Evolutionary conservation across 2,888 invertebrate genomes (phyloP), one percentile per base, ranked within the genome.

Genomic region (Oscheius sp.): DNA sequence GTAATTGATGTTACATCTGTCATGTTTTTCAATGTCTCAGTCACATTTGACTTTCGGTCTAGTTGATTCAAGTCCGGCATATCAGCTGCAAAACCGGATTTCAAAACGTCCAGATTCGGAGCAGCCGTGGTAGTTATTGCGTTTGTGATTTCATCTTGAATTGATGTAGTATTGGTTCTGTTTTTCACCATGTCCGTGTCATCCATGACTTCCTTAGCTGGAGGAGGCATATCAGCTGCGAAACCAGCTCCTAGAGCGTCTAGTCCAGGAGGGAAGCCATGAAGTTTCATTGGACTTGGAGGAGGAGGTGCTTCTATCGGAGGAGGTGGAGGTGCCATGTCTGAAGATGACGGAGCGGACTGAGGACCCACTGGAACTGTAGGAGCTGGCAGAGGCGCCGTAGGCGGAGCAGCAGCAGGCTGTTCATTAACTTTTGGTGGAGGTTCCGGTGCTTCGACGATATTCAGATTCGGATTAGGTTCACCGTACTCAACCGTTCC

Each of bases 171-270:
- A 47, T 29, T 11, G 5, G 65, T 51, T 29, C 11, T 48, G 35
- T 48, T 65, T 48, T 65, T 48, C 33, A 50, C 29, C 7, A 32
- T 21, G 11, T 65, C 65, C 1, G 11, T 47, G 48, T 33, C 51
- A n/a, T 51, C 35, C 13, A 2, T 9, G 47, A 50, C 37, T 9
- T 47, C 5, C 32, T 1, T 11, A 9, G 32, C 53, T 1, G 57
- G 53, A 13, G 51, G 70, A 42, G 70, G 47, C n/a, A 70, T 29
- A 42, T 70, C 70, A 13, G 70, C 70, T 29, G 70, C 70, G 42
- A 70, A 70, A 10, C 66, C 66, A 9, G 51, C 35, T 9, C 35
- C 53, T n/a, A 66, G 21, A 32, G 3, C 5, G 5, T 66, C 55
- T 10, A 55, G 32, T 1, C 53, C 35, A n/a, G 55, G 55, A 2